These are phyloP conservation scores for Ara ararauna DNA, from an alignment of 2,797 vertebrate species.

Conservation along the genomic window DNA sequence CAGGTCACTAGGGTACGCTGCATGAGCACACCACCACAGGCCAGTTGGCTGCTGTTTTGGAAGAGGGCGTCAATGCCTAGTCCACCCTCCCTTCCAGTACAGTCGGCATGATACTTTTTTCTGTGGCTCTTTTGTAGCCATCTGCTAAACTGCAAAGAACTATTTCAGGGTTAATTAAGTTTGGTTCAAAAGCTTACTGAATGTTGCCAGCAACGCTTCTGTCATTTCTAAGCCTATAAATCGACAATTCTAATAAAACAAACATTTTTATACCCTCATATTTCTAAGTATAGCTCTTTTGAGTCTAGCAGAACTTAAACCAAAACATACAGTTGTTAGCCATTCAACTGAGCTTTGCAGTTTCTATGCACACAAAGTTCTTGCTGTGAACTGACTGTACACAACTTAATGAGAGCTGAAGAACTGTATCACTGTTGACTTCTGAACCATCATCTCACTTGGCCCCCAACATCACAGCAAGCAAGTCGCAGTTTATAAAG, in stretches of 20 bases:
- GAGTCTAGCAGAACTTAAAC: not conserved
- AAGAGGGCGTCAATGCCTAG: not conserved
- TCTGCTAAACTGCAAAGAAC: not conserved
- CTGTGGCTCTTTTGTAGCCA: not conserved
- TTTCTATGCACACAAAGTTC: not conserved
- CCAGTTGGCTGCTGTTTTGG: not conserved
- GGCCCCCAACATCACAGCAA: not conserved
- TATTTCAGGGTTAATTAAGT: not conserved
- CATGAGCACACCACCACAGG: fast-evolving
- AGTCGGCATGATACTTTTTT: not conserved
- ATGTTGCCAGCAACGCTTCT: not conserved
- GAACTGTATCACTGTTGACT: not conserved
- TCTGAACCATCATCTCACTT: not conserved
- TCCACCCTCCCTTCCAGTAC: not conserved
- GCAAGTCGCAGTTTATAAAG: not conserved
- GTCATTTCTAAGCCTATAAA: not conserved
- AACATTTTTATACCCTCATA: not conserved
- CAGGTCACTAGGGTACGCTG: not conserved
- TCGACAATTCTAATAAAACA: not conserved
- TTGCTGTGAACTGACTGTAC: not conserved
- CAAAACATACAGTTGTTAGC: not conserved
- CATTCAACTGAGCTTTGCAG: not conserved
- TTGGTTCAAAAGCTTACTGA: not conserved
- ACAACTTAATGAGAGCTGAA: not conserved
- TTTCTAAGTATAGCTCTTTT: not conserved